Base-by-base conservation (phyloP, 2,797 vertebrate species). In the Macropus fuliginosus region DNA sequence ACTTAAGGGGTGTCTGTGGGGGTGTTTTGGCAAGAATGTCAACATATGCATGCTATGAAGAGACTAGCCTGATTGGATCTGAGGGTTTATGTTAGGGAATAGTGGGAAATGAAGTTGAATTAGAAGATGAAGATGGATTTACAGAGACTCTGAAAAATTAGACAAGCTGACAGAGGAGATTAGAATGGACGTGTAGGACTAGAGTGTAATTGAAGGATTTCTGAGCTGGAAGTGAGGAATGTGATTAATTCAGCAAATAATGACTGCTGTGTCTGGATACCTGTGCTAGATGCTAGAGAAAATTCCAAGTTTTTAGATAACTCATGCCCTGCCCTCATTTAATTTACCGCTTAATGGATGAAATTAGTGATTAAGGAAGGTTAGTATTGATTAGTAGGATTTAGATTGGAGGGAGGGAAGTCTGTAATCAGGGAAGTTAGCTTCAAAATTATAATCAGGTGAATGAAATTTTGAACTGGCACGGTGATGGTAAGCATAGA, bases 121-220 rank as follows among this genome's bases (percentile, higher is more conserved):
- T 89, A 54, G 66, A 96, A 29, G 31, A 66, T 66, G 12, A 66
- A 31, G 40, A 28, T 12, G 55, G 6, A 5, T 59, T 66, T 18
- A n/a, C n/a, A n/a, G 13, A 66, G 13, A n/a, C 4, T 34, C 5
- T 66, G 34, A 27, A 66, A 66, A 66, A 66, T 66, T 34, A n/a
- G 62, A 66, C 4, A 66, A 14, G 62, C 13, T n/a, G 34, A 66
- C 13, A 66, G 14, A 66, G 31, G 11, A 0, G 31, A 62, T 66
- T n/a, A 66, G 31, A 14, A 31, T 66, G 34, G 31, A n/a, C 14
- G 16, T 66, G 34, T 66, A 14, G 62, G 62, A 66, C 34, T 66
- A n/a, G 90, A 55, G 87, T 55, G 66, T 56, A 46, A 95, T 29
- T 56, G 89, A 59, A 90, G 66, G 31, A 66, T 91, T 94, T 93